Conservation (phyloP, 2,888 invertebrate genomes). For the Macroteleia sp. region DNA sequence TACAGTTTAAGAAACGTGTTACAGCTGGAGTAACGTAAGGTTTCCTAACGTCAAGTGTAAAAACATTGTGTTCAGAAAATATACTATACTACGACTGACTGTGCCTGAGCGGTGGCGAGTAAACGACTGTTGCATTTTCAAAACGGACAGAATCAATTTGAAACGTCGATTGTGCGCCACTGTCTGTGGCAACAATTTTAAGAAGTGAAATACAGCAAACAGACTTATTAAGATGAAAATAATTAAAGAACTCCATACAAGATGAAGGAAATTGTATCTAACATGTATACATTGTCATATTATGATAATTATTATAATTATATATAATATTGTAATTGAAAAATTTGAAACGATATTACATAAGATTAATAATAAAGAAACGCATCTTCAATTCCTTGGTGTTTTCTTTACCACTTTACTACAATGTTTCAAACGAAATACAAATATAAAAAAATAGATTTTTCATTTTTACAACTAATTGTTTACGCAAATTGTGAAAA, state of each 20-base stretch:
- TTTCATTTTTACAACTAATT: no score
- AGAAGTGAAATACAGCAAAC: constrained; percentile 78
- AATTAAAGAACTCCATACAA: constrained; percentile 80
- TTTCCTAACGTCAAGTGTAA: constrained; percentile 84
- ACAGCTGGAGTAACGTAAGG: constrained; percentile 81
- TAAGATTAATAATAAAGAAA: constrained; percentile 84
- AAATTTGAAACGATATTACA: constrained; percentile 83
- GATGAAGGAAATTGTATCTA: constrained; percentile 82
- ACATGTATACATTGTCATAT: constrained; percentile 84
- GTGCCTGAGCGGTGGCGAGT: constrained; percentile 77
- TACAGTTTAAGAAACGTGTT: constrained; percentile 76
- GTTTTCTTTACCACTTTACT: no score
- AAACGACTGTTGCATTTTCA: constrained; percentile 74
- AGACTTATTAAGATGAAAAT: constrained; percentile 79
- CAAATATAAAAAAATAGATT: no score
- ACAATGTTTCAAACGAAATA: no score
- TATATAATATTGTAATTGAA: constrained; percentile 84
- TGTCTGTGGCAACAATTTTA: constrained; percentile 77
- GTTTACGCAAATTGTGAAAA: no score
- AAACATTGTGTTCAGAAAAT: constrained; percentile 84
- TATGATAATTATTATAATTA: constrained; percentile 81
- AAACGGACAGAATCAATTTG: constrained; percentile 72
- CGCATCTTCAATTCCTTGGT: constrained; percentile 82
- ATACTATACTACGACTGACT: constrained; percentile 84
- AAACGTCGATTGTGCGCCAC: constrained; percentile 77